A percentile compares a stretch with the other conserved stretches of the same genome.
These are phyloP conservation scores for Nibea coibor DNA, from an alignment of 2,113 vertebrate species.

Conservation along the genomic window DNA sequence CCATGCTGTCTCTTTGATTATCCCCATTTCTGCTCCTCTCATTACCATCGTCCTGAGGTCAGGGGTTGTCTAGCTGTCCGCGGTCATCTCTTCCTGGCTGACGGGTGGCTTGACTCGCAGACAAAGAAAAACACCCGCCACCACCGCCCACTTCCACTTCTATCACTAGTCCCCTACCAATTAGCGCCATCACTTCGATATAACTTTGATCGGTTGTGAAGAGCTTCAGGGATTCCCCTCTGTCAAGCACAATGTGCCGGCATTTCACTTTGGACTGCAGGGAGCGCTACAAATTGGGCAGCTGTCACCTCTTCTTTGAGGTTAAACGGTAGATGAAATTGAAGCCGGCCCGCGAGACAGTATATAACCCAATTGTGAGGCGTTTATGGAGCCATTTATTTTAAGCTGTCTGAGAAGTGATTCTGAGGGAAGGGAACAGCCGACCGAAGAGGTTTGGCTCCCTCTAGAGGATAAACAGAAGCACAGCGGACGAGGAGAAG, in stretches of 20 bases:
- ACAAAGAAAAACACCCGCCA: slow-evolving; percentile 52
- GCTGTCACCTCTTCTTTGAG: slow-evolving; percentile 72
- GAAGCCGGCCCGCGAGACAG: slow-evolving; percentile 53
- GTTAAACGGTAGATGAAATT: slow-evolving; percentile 69
- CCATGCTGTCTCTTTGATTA: slow-evolving; percentile 66
- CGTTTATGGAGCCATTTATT: slow-evolving; percentile 54
- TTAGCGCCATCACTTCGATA: slow-evolving; percentile 64
- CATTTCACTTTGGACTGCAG: slow-evolving; percentile 42
- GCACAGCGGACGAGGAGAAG: background rate
- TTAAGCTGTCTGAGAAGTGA: slow-evolving; percentile 7
- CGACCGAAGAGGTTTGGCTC: slow-evolving; percentile 53
- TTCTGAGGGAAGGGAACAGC: background rate
- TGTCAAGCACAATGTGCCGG: slow-evolving; percentile 52
- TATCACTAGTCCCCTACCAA: slow-evolving; percentile 52
- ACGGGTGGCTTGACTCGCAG: slow-evolving; percentile 38
- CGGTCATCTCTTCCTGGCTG: slow-evolving; percentile 30
- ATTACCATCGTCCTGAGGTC: slow-evolving; percentile 51
- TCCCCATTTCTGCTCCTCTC: slow-evolving; percentile 46
- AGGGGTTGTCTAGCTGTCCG: slow-evolving; percentile 52
- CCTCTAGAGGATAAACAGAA: slow-evolving; percentile 56
- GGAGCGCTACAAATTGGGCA: slow-evolving; percentile 68
- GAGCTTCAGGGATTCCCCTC: slow-evolving; percentile 56
- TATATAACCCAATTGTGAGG: slow-evolving; percentile 40
- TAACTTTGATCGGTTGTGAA: slow-evolving; percentile 57
- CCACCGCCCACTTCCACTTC: slow-evolving; percentile 22